Conservation (phyloP, 2,113 vertebrate genomes). For the Gnathonemus echidnorhynchus region DNA sequence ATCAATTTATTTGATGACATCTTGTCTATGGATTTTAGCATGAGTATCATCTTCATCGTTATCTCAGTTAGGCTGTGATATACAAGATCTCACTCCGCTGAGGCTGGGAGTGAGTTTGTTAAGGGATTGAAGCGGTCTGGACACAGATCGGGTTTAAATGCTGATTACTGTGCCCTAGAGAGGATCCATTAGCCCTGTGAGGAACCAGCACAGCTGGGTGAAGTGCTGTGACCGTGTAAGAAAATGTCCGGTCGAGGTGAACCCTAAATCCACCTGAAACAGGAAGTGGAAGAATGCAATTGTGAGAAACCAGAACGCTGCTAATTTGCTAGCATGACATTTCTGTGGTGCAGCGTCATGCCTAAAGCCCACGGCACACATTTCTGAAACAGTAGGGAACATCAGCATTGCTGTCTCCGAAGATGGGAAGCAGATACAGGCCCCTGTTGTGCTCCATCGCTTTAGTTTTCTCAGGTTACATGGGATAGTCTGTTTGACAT, state of each 20-base stretch:
- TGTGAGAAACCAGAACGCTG: background rate
- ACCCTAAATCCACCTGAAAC: background rate
- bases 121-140: background rate
- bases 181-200: background rate
- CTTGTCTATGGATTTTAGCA: background rate
- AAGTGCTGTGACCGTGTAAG: background rate
- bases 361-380: background rate
- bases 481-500: background rate
- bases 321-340: background rate
- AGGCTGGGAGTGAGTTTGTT: background rate
- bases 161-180: background rate
- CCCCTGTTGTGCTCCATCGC: background rate
- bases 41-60: background rate
- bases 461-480: background rate
- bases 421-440: background rate
- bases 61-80: background rate
- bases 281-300: background rate
- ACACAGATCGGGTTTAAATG: too few relatives aligned
- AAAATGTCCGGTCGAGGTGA: background rate
- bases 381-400: background rate
- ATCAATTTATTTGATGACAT: background rate
- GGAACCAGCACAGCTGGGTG: background rate
- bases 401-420: background rate
- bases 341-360: background rate
- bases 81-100: too few relatives aligned